Evolutionary conservation across 2,888 invertebrate genomes (phyloP).

Genomic region (Neria commutata): DNA sequence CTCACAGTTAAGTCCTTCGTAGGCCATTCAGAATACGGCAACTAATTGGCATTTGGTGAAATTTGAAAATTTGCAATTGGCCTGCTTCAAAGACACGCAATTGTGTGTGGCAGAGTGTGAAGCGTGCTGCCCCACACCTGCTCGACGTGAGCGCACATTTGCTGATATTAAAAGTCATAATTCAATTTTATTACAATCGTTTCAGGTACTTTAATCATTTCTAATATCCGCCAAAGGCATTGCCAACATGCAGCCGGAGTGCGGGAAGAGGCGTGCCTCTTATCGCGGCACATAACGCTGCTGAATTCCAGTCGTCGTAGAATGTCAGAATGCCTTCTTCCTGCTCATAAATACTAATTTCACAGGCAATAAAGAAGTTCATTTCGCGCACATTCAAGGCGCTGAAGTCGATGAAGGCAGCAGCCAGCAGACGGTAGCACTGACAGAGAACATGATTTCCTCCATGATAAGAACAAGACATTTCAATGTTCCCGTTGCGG

Average conservation of each 20-base stretch:
- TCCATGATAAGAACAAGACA: constrained; percentile 22
- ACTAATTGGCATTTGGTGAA: too few species aligned
- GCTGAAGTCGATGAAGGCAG: background rate
- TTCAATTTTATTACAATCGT: constrained; percentile 59
- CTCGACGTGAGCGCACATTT: constrained; percentile 11
- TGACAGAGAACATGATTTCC: constrained; percentile 16
- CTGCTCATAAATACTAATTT: constrained; percentile 61
- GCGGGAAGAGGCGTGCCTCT: too few species aligned
- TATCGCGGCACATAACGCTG: background rate
- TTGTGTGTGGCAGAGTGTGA: background rate
- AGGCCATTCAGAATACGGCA: too few species aligned
- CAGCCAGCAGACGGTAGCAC: background rate
- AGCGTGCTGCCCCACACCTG: background rate
- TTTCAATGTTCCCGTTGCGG: constrained; percentile 17
- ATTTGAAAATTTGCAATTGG: background rate
- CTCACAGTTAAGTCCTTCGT: constrained; percentile 25
- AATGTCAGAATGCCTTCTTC: constrained; percentile 24
- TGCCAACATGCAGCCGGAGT: background rate
- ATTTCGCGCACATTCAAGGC: constrained; percentile 35
- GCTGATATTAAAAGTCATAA: constrained; percentile 54
- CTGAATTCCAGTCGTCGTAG: background rate
- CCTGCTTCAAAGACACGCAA: background rate
- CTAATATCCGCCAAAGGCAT: constrained; percentile 49
- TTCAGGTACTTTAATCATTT: constrained; percentile 58
- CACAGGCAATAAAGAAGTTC: constrained; percentile 60